A percentile compares a stretch with the other conserved stretches of the same genome.
These are phyloP conservation scores for Platysternon megacephalum DNA, from an alignment of 2,113 vertebrate species.

Conservation along the genomic window DNA sequence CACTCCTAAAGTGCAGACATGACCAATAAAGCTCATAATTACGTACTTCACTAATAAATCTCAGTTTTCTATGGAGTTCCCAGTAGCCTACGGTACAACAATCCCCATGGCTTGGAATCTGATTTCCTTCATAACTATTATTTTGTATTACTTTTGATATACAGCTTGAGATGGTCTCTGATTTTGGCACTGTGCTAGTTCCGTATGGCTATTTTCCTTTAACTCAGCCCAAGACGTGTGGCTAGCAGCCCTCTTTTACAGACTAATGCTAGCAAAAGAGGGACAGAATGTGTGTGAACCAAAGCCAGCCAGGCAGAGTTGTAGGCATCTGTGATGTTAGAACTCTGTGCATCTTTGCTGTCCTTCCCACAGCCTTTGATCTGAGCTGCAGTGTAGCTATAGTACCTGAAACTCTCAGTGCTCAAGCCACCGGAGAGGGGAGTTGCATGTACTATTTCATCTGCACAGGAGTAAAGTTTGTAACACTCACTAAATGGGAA, in stretches of 20 bases:
- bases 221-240: not conserved
- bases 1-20: not conserved
- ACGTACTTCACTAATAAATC: not conserved
- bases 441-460: not conserved
- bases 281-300: not conserved
- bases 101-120: not conserved
- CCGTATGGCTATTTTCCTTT: not conserved
- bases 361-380: not conserved
- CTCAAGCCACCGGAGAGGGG: not conserved
- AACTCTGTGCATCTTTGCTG: not conserved
- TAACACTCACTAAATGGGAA: not conserved
- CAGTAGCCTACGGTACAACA: not conserved
- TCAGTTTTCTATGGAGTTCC: not conserved
- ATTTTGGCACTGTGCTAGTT: not conserved
- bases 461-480: not conserved
- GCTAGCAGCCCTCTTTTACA: not conserved
- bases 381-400: not conserved
- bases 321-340: not conserved
- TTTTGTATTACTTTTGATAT: not conserved
- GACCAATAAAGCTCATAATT: not conserved
- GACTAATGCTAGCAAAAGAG: not conserved
- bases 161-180: not conserved
- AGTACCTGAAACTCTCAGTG: not conserved
- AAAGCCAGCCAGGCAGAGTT: not conserved
- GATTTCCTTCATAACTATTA: not conserved